phyloP scores from a whole-genome alignment of 2,113 vertebrate genomes.

The Salminus brasiliensis region DNA sequence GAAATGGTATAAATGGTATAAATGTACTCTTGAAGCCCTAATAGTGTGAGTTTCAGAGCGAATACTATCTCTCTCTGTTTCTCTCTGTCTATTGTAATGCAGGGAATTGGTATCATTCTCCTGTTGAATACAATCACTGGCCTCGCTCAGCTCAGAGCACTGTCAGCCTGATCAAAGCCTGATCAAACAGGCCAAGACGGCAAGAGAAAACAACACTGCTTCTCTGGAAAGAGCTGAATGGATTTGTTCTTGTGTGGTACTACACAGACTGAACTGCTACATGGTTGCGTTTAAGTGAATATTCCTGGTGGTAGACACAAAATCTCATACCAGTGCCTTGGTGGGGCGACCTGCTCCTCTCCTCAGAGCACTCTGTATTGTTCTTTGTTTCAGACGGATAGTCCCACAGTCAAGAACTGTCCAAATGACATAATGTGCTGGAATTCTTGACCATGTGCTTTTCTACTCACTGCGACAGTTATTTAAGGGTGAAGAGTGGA shows the following conservation, averaged over 20 bases:
- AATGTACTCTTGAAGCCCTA: neutral
- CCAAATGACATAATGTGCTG: neutral
- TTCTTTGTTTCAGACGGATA: neutral
- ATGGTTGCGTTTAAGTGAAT: neutral
- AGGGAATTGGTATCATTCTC: conserved; percentile 16
- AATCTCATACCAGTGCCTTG: neutral
- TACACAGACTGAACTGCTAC: neutral
- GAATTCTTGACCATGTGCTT: neutral
- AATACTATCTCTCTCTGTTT: conserved; percentile 4
- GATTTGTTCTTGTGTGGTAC: neutral
- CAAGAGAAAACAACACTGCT: conserved; percentile 16
- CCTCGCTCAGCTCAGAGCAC: conserved; percentile 8
- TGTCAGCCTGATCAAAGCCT: conserved; percentile 34
- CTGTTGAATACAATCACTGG: conserved; percentile 8
- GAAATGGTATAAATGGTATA: too few relatives aligned
- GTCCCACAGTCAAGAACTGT: neutral
- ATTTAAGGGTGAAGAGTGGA: neutral
- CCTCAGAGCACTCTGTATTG: neutral
- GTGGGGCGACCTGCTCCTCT: neutral
- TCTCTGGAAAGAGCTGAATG: neutral
- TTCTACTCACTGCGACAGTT: neutral
- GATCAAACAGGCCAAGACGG: neutral
- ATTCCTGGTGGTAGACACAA: neutral
- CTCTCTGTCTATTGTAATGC: conserved; percentile 15
- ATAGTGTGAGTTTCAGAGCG: neutral